Conservation (phyloP, 2,888 invertebrate species). For the Tinea pellionella region DNA sequence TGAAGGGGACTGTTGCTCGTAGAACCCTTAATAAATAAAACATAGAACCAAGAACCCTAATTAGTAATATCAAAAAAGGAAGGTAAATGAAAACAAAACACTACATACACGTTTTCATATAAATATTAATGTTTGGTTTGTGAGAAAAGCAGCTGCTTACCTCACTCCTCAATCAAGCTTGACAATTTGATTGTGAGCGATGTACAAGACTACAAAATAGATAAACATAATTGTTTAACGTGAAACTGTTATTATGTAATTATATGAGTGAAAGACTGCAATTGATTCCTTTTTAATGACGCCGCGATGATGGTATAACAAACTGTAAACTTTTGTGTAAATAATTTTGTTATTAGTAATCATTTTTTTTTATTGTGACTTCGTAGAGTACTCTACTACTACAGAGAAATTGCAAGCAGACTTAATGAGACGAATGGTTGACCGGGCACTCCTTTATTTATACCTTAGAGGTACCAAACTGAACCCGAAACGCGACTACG, state of each 20-base stretch:
- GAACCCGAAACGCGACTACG: no score
- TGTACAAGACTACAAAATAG: conserved; percentile 21
- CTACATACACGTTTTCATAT: conserved; percentile 14
- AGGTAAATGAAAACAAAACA: no score
- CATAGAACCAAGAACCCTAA: neutral
- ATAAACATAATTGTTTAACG: conserved; percentile 32
- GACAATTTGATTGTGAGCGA: conserved; percentile 31
- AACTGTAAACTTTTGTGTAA: neutral
- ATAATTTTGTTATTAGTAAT: neutral
- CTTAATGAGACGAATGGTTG: no score
- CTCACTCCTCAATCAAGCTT: conserved; percentile 28
- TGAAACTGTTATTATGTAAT: conserved; percentile 23
- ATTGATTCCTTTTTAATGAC: conserved; percentile 36
- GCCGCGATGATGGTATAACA: neutral
- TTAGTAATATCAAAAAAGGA: neutral
- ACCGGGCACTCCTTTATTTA: no score
- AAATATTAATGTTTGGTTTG: conserved; percentile 22
- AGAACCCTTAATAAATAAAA: no score
- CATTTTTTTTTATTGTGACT: no score
- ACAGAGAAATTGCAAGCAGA: no score
- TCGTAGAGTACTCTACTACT: no score
- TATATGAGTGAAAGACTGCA: conserved; percentile 22
- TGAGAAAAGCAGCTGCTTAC: conserved; percentile 20
- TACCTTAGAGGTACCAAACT: no score
- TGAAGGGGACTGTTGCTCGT: no score